Conservation (phyloP, 1,140 invertebrate genomes). For the Diorhabda elongata region DNA sequence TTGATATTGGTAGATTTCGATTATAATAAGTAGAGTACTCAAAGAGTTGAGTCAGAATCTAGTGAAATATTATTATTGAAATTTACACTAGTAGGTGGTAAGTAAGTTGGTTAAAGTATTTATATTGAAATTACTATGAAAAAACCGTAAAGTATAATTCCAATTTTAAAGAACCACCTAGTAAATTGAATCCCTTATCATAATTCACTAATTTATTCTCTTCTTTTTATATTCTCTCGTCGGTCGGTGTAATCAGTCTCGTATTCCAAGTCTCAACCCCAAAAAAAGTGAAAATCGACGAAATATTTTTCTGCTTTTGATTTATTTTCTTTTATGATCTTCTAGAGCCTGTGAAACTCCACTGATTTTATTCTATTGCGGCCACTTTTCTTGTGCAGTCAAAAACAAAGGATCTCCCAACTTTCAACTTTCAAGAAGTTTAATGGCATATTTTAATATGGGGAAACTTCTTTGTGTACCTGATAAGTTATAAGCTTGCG, state of each 20-base stretch:
- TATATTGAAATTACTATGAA: no score
- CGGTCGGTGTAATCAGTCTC: not conserved
- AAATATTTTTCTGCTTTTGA: not conserved
- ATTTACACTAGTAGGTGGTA: no score
- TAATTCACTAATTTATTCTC: no score
- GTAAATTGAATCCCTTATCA: no score
- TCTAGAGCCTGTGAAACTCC: not conserved
- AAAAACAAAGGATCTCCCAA: slow-evolving; percentile 2
- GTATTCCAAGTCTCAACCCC: not conserved
- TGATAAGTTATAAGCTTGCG: not conserved
- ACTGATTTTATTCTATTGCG: slow-evolving; percentile 1
- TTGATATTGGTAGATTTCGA: no score
- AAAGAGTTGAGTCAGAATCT: no score
- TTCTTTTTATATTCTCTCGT: no score
- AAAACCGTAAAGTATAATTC: no score
- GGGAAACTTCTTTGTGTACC: slow-evolving; percentile 1
- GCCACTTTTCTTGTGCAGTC: not conserved
- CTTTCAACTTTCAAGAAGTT: slow-evolving; percentile 3
- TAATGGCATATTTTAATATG: slow-evolving; percentile 3
- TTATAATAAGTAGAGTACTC: no score
- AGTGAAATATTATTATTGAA: no score
- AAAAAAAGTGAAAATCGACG: not conserved
- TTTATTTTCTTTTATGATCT: slow-evolving; percentile 1
- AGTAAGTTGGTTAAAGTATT: no score
- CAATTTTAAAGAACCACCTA: no score